Evolutionary conservation across 2,888 invertebrate genomes (phyloP).

Genomic region (Macrophya alboannulata): DNA sequence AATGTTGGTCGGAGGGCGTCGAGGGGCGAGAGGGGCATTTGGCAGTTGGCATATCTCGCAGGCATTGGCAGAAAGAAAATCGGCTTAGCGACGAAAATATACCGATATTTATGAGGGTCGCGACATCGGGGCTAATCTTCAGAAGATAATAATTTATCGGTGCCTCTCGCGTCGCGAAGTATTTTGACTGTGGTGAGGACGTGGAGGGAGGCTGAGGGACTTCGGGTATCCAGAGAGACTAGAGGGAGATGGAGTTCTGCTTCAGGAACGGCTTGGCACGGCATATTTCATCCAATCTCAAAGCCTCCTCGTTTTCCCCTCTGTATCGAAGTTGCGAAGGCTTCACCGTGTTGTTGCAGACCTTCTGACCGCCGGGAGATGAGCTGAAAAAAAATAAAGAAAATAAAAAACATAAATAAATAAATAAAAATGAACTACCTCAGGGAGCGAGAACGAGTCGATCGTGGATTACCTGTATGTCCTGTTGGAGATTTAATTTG

Average conservation of each 20-base stretch:
- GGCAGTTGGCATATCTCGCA: slow-evolving; percentile 76
- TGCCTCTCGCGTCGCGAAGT: slow-evolving; percentile 68
- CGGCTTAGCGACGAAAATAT: slow-evolving; percentile 79
- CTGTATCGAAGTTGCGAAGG: slow-evolving; percentile 45
- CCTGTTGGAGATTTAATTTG: neutral
- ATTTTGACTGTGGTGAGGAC: slow-evolving; percentile 71
- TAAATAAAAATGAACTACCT: neutral
- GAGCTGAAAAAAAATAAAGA: slow-evolving; percentile 11
- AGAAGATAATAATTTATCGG: slow-evolving; percentile 79
- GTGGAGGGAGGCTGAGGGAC: slow-evolving; percentile 58
- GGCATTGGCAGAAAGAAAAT: slow-evolving; percentile 78
- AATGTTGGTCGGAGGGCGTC: slow-evolving; percentile 57
- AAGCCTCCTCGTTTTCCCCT: slow-evolving; percentile 32
- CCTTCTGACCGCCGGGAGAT: slow-evolving; percentile 4
- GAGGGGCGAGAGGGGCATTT: slow-evolving; percentile 65
- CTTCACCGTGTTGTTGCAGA: slow-evolving; percentile 16
- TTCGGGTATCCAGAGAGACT: slow-evolving; percentile 34
- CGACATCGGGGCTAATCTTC: slow-evolving; percentile 79
- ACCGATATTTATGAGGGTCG: slow-evolving; percentile 80
- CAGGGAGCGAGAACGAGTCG: slow-evolving; percentile 32
- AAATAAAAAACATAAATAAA: neutral
- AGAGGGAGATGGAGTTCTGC: slow-evolving; percentile 47
- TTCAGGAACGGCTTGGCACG: slow-evolving; percentile 46
- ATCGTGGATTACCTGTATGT: slow-evolving; percentile 6
- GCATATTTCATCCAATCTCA: slow-evolving; percentile 53